Percentiles rank a stretch among this genome's conserved stretches.
phyloP scores from a whole-genome alignment of 2,797 vertebrate genomes.

The Rhadinocentrus ornatus region DNA sequence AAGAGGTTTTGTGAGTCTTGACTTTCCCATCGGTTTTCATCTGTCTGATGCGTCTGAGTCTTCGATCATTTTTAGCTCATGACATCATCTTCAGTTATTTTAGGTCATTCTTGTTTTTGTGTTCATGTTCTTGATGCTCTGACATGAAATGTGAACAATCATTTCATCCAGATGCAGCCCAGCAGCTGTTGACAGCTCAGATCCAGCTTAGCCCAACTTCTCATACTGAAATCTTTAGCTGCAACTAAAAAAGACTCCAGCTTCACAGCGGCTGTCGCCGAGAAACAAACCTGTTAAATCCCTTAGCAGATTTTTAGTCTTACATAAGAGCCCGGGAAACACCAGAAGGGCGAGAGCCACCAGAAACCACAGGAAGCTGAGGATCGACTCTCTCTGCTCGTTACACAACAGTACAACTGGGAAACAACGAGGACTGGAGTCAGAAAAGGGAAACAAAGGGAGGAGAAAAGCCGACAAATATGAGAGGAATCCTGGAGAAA shows the following conservation, averaged over 20 bases:
- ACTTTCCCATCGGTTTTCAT: too few relatives aligned
- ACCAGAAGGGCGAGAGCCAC: slow-evolving; percentile 22
- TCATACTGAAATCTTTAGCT: too few relatives aligned
- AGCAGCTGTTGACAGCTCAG: background rate
- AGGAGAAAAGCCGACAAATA: slow-evolving; percentile 1
- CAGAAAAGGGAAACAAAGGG: slow-evolving; percentile 10
- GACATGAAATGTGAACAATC: background rate
- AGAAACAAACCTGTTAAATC: slow-evolving; percentile 15
- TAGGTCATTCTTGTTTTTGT: too few relatives aligned
- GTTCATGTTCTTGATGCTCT: too few relatives aligned
- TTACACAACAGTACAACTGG: slow-evolving; percentile 42
- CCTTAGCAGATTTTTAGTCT: slow-evolving; percentile 5
- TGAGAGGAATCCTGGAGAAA: slow-evolving; percentile 6
- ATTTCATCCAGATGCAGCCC: background rate
- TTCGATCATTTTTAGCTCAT: too few relatives aligned
- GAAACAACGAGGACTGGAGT: slow-evolving; percentile 18
- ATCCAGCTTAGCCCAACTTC: too few relatives aligned
- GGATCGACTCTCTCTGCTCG: background rate
- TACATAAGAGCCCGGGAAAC: slow-evolving; percentile 30
- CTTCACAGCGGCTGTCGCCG: slow-evolving; percentile 1
- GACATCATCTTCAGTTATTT: too few relatives aligned
- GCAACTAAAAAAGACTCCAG: background rate
- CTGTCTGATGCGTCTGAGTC: too few relatives aligned
- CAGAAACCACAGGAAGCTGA: slow-evolving; percentile 33
- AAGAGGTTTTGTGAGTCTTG: too few relatives aligned